Percentiles rank a stretch among this genome's conserved stretches.
Evolutionary conservation across 2,113 vertebrate genomes (phyloP).

Genomic region (Hiodon tergisus): DNA sequence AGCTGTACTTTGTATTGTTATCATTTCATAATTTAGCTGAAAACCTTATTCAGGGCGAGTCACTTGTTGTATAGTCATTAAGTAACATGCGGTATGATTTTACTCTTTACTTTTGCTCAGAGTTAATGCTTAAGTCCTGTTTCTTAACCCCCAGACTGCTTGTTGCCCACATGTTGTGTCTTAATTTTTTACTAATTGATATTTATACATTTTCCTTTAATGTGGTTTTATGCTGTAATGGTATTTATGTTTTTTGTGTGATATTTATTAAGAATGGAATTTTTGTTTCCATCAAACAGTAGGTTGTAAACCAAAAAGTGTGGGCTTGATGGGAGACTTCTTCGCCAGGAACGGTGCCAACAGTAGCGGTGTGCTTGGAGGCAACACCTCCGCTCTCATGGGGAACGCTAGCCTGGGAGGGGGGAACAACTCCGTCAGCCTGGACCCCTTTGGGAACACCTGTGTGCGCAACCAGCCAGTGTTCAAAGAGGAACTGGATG

Average conservation of each 20-base stretch:
- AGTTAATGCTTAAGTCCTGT: too few relatives aligned
- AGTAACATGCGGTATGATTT: too few relatives aligned
- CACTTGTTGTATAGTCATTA: too few relatives aligned
- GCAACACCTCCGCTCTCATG: slow-evolving; percentile 17
- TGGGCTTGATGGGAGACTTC: slow-evolving; percentile 46
- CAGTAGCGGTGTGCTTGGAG: slow-evolving; percentile 28
- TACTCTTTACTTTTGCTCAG: too few relatives aligned
- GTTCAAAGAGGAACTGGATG: slow-evolving; percentile 75
- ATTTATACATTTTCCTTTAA: not conserved
- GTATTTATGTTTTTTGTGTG: not conserved
- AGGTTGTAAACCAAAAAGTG: slow-evolving; percentile 57
- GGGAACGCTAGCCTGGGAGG: accelerated
- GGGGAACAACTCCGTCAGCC: not conserved
- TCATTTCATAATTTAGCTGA: too few relatives aligned
- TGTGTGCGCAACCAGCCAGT: slow-evolving; percentile 72
- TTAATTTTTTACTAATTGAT: not conserved
- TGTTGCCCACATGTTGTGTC: too few relatives aligned
- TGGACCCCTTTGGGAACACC: slow-evolving; percentile 1
- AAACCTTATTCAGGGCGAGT: too few relatives aligned
- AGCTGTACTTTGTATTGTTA: too few relatives aligned
- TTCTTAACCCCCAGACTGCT: too few relatives aligned
- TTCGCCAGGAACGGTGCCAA: slow-evolving; percentile 38
- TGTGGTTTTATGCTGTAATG: not conserved
- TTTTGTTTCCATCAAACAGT: slow-evolving; percentile 41
- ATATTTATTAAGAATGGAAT: not conserved